Evolutionary conservation across 2,888 invertebrate genomes (phyloP).

Genomic region (Cataglyphis livida): DNA sequence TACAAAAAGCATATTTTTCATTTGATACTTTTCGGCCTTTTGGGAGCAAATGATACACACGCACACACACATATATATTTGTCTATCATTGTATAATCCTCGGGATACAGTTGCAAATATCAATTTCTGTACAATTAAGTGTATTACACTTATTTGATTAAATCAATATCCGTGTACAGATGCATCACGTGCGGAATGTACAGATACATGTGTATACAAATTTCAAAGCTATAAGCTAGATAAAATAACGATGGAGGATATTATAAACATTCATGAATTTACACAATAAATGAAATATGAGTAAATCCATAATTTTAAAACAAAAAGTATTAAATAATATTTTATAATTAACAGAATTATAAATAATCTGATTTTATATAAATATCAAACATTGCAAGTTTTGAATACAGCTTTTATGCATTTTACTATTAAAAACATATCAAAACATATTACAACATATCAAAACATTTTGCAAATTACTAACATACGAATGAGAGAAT

Average conservation of each 20-base stretch:
- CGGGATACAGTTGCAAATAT: background rate
- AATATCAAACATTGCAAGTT: background rate
- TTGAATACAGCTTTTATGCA: background rate
- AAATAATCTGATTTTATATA: slow-evolving; percentile 11
- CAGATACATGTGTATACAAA: background rate
- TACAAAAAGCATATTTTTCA: slow-evolving; percentile 23
- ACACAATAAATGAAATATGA: slow-evolving; percentile 9
- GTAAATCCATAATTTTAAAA: background rate
- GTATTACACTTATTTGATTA: background rate
- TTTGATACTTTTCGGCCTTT: background rate
- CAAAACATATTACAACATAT: slow-evolving; percentile 4
- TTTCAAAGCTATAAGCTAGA: background rate
- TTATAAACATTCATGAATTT: background rate
- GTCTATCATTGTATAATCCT: background rate
- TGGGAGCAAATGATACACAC: background rate
- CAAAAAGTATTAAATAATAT: background rate
- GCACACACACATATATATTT: background rate
- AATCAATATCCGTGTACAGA: background rate
- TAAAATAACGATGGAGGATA: background rate
- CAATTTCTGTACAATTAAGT: background rate
- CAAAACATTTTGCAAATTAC: background rate
- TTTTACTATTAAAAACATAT: slow-evolving; percentile 11
- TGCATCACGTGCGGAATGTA: background rate
- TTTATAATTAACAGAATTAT: slow-evolving; percentile 35
- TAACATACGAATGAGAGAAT: background rate